Evolutionary conservation across 2,113 vertebrate species (phyloP).

Genomic region (Paramormyrops kingsleyae): DNA sequence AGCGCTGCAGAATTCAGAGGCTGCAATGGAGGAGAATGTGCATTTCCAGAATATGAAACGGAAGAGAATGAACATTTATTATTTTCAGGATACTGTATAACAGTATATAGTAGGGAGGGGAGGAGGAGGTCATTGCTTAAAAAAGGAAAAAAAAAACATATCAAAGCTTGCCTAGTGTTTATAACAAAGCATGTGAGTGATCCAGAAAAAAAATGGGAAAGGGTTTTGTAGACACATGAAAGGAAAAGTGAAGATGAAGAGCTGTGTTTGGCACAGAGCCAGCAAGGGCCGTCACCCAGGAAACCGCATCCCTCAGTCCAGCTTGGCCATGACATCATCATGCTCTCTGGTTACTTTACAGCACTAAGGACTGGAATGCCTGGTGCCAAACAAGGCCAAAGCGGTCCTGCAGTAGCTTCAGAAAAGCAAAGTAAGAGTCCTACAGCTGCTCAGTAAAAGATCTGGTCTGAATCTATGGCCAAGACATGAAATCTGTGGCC

Average conservation of each 20-base stretch:
- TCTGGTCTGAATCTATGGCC: background rate
- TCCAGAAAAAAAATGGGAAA: background rate
- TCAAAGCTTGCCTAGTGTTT: background rate
- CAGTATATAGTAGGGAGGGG: background rate
- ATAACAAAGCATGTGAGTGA: background rate
- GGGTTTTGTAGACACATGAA: background rate
- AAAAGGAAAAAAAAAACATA: background rate
- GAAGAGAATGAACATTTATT: background rate
- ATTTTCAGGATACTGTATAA: background rate
- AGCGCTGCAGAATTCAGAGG: background rate
- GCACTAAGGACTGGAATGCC: background rate
- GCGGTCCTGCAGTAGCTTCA: background rate
- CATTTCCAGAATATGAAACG: background rate
- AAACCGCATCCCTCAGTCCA: background rate
- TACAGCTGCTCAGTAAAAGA: background rate
- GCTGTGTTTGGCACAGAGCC: background rate
- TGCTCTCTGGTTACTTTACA: background rate
- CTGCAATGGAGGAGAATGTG: background rate
- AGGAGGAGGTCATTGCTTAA: background rate
- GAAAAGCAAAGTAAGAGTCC: background rate
- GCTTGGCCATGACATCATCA: background rate
- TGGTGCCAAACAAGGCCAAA: background rate
- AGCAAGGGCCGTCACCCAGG: background rate
- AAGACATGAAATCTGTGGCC: background rate
- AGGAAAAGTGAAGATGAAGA: background rate